phyloP scores from a whole-genome alignment of 2,113 vertebrate genomes.

The Cisticola juncidis region DNA sequence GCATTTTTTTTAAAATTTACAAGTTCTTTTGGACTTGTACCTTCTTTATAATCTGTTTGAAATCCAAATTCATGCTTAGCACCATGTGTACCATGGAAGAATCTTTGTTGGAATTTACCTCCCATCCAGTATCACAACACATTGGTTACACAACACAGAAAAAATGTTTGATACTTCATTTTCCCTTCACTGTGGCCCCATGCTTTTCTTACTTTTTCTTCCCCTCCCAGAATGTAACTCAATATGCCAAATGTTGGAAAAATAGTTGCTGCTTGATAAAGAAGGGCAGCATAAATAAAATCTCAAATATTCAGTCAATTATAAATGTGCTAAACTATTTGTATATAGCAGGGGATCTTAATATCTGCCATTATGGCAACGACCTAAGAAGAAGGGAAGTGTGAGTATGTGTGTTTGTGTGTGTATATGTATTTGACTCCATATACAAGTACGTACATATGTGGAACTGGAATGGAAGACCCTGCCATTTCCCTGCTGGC shows the following conservation, averaged over 20 bases:
- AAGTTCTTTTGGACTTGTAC: constrained; percentile 43
- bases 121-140: constrained; percentile 35
- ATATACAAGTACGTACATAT: background rate
- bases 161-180: constrained; percentile 30
- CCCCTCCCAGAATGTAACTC: background rate
- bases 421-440: background rate
- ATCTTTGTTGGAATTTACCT: constrained; percentile 53
- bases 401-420: background rate
- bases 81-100: constrained; percentile 1
- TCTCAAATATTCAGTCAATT: background rate
- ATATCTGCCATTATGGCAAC: background rate
- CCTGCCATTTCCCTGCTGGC: background rate
- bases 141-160: constrained; percentile 16
- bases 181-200: background rate
- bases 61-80: constrained; percentile 13
- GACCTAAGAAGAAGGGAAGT: background rate
- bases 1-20: constrained; percentile 43
- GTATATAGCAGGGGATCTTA: background rate
- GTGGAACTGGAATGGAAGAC: constrained; percentile 3
- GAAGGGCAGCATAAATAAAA: constrained; percentile 3
- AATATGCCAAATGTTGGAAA: background rate
- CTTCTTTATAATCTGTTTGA: constrained; percentile 57
- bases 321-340: background rate
- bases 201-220: background rate
- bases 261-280: background rate